Evolutionary conservation across 1,140 invertebrate species (phyloP).

Genomic region (Fragariocoptes setiger): DNA sequence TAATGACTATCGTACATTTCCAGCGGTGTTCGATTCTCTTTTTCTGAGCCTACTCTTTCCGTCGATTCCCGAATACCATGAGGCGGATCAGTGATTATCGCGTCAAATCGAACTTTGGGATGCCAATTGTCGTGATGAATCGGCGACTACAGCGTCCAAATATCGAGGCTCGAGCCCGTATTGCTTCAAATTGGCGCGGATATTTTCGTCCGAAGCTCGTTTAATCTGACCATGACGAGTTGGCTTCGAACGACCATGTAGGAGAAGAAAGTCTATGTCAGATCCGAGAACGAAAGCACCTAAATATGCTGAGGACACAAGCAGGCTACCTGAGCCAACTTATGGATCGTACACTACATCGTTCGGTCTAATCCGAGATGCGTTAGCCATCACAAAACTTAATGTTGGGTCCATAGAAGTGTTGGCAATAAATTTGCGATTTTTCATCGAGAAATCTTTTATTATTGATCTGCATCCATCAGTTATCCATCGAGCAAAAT

Average conservation of each 20-base stretch:
- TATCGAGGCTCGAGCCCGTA: constrained; percentile 41
- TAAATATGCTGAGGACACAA: constrained; percentile 14
- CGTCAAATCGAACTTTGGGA: constrained; percentile 28
- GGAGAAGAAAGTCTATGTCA: constrained; percentile 70
- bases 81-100: constrained; percentile 75
- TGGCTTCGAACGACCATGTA: constrained; percentile 35
- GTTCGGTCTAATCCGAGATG: constrained; percentile 36
- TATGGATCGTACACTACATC: constrained; percentile 69
- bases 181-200: constrained; percentile 48
- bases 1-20: constrained; percentile 29
- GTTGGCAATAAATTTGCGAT: constrained; percentile 73
- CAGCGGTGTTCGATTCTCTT: constrained; percentile 9
- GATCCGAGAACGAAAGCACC: constrained; percentile 41
- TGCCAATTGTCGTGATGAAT: constrained; percentile 34
- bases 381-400: constrained; percentile 70
- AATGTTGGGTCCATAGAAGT: constrained; percentile 85
- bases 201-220: constrained; percentile 46
- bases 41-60: constrained; percentile 36
- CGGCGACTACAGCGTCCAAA: constrained; percentile 57
- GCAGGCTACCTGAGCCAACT: constrained; percentile 40
- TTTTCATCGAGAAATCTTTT: constrained; percentile 44
- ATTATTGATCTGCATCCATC: constrained; percentile 49
- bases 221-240: constrained; percentile 23
- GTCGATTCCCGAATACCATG: constrained; percentile 76
- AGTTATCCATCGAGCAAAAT: constrained; percentile 48